Conservation (phyloP, 2,888 invertebrate genomes). For the Sinohyriopsis cumingii region DNA sequence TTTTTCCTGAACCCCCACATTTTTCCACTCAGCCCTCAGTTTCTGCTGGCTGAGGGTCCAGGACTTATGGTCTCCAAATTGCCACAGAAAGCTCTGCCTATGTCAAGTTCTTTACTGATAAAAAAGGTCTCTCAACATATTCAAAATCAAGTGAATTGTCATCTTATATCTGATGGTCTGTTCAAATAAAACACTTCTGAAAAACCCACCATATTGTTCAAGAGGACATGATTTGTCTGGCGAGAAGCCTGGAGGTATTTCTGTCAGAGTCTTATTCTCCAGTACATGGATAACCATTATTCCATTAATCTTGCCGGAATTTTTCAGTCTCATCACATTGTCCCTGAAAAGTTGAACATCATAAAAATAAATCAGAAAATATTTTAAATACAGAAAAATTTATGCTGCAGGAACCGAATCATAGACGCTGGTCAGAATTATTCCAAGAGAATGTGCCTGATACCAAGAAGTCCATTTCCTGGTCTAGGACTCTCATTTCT, state of each 20-base stretch:
- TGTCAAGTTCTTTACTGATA: no score
- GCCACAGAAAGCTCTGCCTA: no score
- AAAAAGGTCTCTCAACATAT: no score
- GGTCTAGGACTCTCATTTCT: no score
- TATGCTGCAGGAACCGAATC: not conserved
- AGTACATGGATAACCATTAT: slow-evolving; percentile 70
- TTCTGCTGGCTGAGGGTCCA: no score
- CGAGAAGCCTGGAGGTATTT: slow-evolving; percentile 68
- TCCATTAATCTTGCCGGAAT: slow-evolving; percentile 72
- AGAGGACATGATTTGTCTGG: slow-evolving; percentile 89
- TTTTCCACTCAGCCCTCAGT: no score
- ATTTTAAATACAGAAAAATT: not conserved
- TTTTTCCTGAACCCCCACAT: no score
- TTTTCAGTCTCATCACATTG: slow-evolving; percentile 62
- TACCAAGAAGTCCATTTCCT: not conserved
- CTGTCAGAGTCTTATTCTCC: slow-evolving; percentile 30
- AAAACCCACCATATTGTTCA: slow-evolving; percentile 77
- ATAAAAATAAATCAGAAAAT: slow-evolving; percentile 1
- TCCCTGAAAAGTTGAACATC: slow-evolving; percentile 38
- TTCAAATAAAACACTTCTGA: not conserved
- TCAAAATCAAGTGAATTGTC: no score
- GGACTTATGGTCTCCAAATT: no score
- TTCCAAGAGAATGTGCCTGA: no score
- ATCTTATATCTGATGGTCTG: no score
- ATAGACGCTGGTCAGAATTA: no score